A percentile compares a stretch with the other conserved stretches of the same genome.
phyloP scores from a whole-genome alignment of 2,888 invertebrate genomes.

The Laothoe populi region DNA sequence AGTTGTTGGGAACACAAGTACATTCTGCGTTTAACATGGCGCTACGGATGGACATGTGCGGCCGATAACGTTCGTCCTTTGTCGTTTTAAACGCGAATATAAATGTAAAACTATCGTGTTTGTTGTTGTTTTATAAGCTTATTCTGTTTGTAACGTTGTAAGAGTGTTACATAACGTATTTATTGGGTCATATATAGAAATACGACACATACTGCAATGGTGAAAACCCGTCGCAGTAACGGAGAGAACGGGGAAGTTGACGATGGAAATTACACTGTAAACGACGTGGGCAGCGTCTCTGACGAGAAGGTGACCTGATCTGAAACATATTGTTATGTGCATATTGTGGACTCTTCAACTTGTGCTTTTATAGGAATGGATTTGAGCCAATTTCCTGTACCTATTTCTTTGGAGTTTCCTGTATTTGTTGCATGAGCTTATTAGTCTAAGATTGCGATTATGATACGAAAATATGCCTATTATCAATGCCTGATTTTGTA shows the following conservation, averaged over 20 bases:
- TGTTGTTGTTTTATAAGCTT: slow-evolving; percentile 53
- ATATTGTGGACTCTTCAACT: slow-evolving; percentile 37
- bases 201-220: slow-evolving; percentile 74
- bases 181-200: slow-evolving; percentile 63
- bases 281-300: slow-evolving; percentile 78
- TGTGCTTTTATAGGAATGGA: slow-evolving; percentile 56
- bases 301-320: slow-evolving; percentile 79
- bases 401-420: slow-evolving; percentile 42
- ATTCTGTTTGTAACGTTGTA: slow-evolving; percentile 57
- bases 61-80: slow-evolving; percentile 74
- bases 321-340: slow-evolving; percentile 52
- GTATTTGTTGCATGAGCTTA: slow-evolving; percentile 66
- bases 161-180: slow-evolving; percentile 63
- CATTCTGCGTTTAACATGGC: slow-evolving; percentile 76
- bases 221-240: slow-evolving; percentile 84
- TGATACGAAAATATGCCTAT: not conserved
- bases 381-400: slow-evolving; percentile 67
- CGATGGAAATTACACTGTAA: slow-evolving; percentile 76
- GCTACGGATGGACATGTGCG: slow-evolving; percentile 78
- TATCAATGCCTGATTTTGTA: not conserved
- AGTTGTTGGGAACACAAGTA: slow-evolving; percentile 50
- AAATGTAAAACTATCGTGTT: slow-evolving; percentile 50
- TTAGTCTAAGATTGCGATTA: slow-evolving; percentile 28
- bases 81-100: slow-evolving; percentile 64
- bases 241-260: slow-evolving; percentile 82